Conservation (phyloP, 1,140 invertebrate species). For the Pseudomyrmex gracilis region DNA sequence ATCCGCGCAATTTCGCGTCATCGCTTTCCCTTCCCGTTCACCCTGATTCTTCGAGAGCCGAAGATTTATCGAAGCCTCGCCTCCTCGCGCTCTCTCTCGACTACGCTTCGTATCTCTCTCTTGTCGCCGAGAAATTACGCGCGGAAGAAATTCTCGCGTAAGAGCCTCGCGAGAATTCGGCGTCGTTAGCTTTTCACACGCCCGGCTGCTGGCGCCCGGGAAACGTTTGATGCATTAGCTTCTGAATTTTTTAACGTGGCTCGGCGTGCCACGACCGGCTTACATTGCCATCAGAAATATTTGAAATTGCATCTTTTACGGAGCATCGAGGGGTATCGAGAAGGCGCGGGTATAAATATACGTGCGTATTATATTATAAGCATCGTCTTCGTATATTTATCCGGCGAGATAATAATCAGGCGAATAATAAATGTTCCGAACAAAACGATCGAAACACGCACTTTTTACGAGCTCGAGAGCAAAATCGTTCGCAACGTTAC, state of each 20-base stretch:
- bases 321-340: background rate
- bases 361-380: too few relatives aligned
- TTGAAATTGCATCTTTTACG: slow-evolving; percentile 12
- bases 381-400: too few relatives aligned
- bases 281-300: background rate
- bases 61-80: slow-evolving; percentile 36
- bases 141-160: background rate
- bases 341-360: background rate
- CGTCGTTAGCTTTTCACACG: background rate
- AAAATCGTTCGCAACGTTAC: too few relatives aligned
- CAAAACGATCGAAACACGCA: too few relatives aligned
- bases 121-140: slow-evolving; percentile 23
- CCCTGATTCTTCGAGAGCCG: background rate
- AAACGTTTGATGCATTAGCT: slow-evolving; percentile 27
- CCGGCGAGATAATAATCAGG: too few relatives aligned
- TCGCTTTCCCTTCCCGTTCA: background rate
- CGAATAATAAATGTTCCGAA: too few relatives aligned
- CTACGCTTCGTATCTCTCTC: too few relatives aligned
- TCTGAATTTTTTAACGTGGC: slow-evolving; percentile 38
- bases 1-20: background rate
- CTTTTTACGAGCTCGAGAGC: too few relatives aligned
- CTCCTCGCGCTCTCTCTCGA: background rate
- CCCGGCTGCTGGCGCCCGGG: too few relatives aligned
- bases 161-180: background rate
- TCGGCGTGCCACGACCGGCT: background rate